These are phyloP conservation scores for Sturnus vulgaris DNA, from an alignment of 2,113 vertebrate genomes.

Conservation along the genomic window DNA sequence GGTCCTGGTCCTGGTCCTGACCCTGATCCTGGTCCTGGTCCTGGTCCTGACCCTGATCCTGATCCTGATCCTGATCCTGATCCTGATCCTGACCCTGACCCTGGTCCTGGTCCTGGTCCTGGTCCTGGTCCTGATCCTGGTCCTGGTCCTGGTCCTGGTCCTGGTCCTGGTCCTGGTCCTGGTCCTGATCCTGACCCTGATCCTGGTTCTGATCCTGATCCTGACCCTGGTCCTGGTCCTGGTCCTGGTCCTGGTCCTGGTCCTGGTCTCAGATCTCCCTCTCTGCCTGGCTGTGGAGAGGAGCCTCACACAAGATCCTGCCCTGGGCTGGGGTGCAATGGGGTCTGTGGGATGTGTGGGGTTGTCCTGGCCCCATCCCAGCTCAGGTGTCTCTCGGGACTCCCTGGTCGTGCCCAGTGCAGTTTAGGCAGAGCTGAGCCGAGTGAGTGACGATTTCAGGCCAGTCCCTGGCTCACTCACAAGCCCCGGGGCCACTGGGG, in stretches of 20 bases:
- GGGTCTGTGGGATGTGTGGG: accelerated
- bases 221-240: not conserved
- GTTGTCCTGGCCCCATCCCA: not conserved
- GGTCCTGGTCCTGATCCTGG: not conserved
- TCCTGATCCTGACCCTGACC: too few species aligned
- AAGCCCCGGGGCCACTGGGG: not conserved
- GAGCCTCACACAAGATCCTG: not conserved
- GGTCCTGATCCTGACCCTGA: not conserved
- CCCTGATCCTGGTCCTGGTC: not conserved
- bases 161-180: too few species aligned
- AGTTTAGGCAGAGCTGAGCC: too few species aligned
- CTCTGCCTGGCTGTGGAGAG: not conserved
- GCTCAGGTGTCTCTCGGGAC: too few species aligned
- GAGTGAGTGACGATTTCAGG: not conserved
- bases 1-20: not conserved
- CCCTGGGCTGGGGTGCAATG: not conserved
- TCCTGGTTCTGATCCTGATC: too few species aligned
- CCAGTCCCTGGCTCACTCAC: not conserved
- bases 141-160: not conserved
- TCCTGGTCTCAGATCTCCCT: not conserved
- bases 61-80: not conserved
- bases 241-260: not conserved
- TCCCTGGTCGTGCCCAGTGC: too few species aligned
- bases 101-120: too few species aligned
- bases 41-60: accelerated